Evolutionary conservation across 2,113 vertebrate genomes (phyloP), one percentile per base, ranked within the genome.

Genomic region (Nansenia antarctica): DNA sequence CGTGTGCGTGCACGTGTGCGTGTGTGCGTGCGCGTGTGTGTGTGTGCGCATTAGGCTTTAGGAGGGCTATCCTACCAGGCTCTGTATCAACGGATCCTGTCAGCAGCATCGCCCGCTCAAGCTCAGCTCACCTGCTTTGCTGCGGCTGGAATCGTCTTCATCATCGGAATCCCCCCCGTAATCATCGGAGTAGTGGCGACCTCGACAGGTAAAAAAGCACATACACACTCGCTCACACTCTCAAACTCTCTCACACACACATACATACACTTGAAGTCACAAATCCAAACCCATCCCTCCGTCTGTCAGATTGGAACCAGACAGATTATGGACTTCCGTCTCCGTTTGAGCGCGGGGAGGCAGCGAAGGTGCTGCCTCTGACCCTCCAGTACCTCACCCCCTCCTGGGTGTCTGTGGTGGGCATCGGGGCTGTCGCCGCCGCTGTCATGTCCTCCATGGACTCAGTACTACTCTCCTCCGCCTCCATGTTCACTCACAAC

Each of bases 291-390:
- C 14, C 37, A 14, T 42, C 14, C 15, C 37, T 42, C 1, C 37
- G 1, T 22, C 24, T 12, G 22, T n/a, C 78, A 95, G 92, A 94
- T 74, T 94, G 92, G 92, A 95, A 94, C 82, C 86, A 93, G 85
- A 94, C 93, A 65, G 85, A 53, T 15, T 94, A 92, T 0, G 91
- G 92, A 53, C 82, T 92, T 31, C 93, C 89, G 0, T 81, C 89
- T 53, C 93, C 91, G 2, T 82, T 81, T 0, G 89, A 91, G 26
- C 91, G 87, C 72, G 87, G 87, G 11, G 90, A 94, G 63, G 89
- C 92, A 0, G 82, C 78, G 0, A 91, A 90, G 81, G 87, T 93
- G 72, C 62, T 94, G 37, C 93, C 92, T 0, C 82, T 95, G 60
- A 90, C 87, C 45, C 80, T 94, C 47, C 87, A 84, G 1, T 53